Percentiles rank a stretch among this genome's conserved stretches.
phyloP scores from a whole-genome alignment of 2,888 invertebrate species.

The Neoitamus cyanurus region DNA sequence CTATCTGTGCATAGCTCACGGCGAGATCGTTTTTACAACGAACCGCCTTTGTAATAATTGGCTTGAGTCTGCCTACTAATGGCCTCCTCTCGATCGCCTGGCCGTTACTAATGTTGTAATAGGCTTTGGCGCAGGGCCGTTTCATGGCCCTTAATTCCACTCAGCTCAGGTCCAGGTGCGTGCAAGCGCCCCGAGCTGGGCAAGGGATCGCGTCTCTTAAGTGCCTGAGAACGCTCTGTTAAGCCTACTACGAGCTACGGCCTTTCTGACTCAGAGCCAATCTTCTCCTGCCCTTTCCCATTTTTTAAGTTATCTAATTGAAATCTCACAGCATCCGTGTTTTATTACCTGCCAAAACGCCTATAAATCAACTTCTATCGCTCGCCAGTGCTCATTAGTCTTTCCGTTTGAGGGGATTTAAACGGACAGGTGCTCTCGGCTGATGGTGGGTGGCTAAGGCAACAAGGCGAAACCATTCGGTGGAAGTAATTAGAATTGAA shows the following conservation, averaged over 20 bases:
- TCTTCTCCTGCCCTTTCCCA: neutral
- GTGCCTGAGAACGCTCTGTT: neutral
- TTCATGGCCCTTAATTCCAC: neutral
- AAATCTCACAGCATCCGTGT: slow-evolving; percentile 15
- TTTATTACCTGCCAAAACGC: slow-evolving; percentile 15
- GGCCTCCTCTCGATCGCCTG: neutral
- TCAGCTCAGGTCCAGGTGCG: neutral
- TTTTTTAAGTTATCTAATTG: neutral
- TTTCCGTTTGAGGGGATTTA: neutral
- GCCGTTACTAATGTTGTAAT: neutral
- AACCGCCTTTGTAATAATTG: slow-evolving; percentile 20
- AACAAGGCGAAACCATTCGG: neutral
- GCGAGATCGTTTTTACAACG: slow-evolving; percentile 3
- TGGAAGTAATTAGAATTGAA: neutral
- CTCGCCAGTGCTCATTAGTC: neutral
- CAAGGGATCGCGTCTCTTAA: neutral
- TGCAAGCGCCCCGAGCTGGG: neutral
- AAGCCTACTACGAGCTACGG: too few relatives aligned
- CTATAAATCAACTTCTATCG: slow-evolving; percentile 10
- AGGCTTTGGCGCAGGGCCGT: neutral
- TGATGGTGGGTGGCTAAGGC: neutral
- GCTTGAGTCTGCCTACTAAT: neutral
- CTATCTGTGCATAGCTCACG: slow-evolving; percentile 12
- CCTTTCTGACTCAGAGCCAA: neutral
- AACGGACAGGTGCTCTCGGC: neutral